Conservation (phyloP, 2,797 vertebrate species). For the Hybognathus amarus region DNA sequence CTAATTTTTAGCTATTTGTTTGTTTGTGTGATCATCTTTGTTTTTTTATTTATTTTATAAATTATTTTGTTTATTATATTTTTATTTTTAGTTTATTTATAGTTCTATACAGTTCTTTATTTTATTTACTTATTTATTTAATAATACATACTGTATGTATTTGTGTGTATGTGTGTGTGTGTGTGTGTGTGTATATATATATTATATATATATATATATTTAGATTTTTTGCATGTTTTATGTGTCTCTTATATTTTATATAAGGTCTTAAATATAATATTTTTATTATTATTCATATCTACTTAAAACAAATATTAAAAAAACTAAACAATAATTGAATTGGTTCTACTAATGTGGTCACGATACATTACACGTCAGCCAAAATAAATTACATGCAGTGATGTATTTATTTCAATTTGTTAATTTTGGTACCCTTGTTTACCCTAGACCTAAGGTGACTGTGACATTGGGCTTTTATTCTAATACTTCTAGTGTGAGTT, state of each 20-base stretch:
- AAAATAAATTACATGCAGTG: neutral
- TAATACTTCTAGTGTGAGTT: constrained; percentile 29
- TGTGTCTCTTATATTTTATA: neutral
- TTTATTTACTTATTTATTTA: neutral
- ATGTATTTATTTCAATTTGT: neutral
- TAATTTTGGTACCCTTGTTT: neutral
- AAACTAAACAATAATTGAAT: neutral
- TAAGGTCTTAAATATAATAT: neutral
- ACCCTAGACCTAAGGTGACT: constrained; percentile 45
- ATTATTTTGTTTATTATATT: no score
- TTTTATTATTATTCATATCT: neutral
- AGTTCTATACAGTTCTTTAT: neutral
- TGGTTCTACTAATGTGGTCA: neutral
- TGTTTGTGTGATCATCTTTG: neutral
- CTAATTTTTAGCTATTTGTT: neutral
- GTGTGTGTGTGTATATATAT: no score
- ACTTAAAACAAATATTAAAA: neutral
- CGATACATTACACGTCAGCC: neutral
- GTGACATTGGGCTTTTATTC: constrained; percentile 42
- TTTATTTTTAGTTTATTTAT: no score
- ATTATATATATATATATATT: neutral
- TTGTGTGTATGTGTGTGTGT: rapidly evolving
- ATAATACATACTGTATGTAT: neutral
- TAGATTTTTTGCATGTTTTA: no score
- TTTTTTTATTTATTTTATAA: no score